A percentile compares a stretch with the other conserved stretches of the same genome.
phyloP scores from a whole-genome alignment of 2,113 vertebrate species.

The Heterotis niloticus region DNA sequence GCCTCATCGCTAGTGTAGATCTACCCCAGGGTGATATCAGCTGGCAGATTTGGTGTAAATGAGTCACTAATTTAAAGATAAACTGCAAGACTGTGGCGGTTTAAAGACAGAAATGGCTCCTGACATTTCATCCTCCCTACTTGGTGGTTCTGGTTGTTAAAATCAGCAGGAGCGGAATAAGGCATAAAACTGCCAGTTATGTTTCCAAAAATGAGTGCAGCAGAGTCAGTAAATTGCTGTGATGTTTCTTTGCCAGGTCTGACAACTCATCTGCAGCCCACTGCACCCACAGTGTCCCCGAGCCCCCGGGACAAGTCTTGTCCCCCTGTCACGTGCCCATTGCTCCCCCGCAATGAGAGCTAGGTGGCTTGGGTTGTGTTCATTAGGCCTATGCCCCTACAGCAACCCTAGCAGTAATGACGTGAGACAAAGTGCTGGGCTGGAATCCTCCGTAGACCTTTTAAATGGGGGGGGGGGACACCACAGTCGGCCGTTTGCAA shows the following conservation, averaged over 20 bases:
- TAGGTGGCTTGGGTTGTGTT: not conserved
- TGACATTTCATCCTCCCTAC: too few relatives aligned
- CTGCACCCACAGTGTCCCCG: not conserved
- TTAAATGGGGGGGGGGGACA: constrained; percentile 1
- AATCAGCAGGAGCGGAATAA: too few relatives aligned
- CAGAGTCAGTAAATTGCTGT: not conserved
- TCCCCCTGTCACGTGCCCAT: too few relatives aligned
- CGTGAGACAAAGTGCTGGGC: constrained; percentile 4
- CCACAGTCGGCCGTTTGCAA: not conserved
- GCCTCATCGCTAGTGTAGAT: too few relatives aligned
- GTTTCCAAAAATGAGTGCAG: not conserved
- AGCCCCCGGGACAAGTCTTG: too few relatives aligned
- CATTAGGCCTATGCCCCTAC: too few relatives aligned
- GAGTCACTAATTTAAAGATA: too few relatives aligned
- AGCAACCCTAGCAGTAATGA: not conserved
- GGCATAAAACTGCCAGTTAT: not conserved
- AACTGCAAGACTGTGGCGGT: too few relatives aligned
- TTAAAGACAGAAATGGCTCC: too few relatives aligned
- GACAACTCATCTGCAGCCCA: not conserved
- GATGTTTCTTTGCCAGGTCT: not conserved
- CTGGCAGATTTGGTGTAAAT: too few relatives aligned
- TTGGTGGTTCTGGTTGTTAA: too few relatives aligned
- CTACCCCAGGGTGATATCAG: too few relatives aligned
- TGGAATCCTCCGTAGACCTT: not conserved
- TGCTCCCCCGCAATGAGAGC: not conserved